A percentile compares a stretch with the other conserved stretches of the same genome.
Evolutionary conservation across 2,113 vertebrate genomes (phyloP).

Genomic region (Leucosticte australis): DNA sequence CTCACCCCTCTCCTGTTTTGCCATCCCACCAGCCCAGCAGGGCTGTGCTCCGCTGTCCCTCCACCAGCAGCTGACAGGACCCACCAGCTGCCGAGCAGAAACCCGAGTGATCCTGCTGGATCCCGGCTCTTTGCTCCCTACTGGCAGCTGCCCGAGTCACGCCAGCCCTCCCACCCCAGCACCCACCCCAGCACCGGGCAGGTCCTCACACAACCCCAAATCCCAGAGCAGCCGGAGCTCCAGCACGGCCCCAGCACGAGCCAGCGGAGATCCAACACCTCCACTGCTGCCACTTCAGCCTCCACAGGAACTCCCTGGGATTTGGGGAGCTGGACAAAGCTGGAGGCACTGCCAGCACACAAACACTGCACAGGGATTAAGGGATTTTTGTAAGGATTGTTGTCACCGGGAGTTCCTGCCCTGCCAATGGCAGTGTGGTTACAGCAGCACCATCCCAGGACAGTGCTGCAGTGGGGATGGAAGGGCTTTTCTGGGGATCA

Average conservation of each 20-base stretch:
- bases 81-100: neutral
- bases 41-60: rapidly evolving
- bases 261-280: neutral
- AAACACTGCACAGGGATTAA: rapidly evolving
- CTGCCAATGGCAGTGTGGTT: rapidly evolving
- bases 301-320: neutral
- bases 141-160: neutral
- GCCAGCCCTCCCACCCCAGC: neutral
- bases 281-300: neutral
- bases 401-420: neutral
- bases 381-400: neutral
- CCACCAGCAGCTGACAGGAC: neutral
- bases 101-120: neutral
- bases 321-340: rapidly evolving
- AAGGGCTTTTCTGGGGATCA: too few species aligned
- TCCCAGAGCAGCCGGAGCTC: rapidly evolving
- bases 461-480: neutral
- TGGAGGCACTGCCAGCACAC: neutral
- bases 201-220: neutral
- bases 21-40: rapidly evolving
- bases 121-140: neutral
- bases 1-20: neutral
- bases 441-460: neutral
- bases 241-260: rapidly evolving
- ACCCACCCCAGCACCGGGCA: neutral